Percentiles rank a stretch among this genome's conserved stretches.
Conservation (phyloP, 2,113 vertebrate genomes). For the Oncorhynchus keta region DNA sequence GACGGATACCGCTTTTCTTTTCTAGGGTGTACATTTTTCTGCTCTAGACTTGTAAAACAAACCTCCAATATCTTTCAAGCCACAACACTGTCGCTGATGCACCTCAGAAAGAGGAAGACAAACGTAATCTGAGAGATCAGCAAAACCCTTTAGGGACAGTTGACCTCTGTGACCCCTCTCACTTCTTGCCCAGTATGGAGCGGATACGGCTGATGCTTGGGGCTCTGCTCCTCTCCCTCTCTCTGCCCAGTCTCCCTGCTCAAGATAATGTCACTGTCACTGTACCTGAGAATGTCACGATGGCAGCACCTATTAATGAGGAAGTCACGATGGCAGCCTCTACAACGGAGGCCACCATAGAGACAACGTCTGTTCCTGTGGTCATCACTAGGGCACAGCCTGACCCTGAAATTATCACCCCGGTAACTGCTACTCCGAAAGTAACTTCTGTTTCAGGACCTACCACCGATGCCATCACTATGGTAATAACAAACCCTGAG, state of each 20-base stretch:
- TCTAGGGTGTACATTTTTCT: no score
- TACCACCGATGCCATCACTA: no score
- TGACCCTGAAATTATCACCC: neutral
- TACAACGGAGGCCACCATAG: neutral
- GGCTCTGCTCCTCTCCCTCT: slow-evolving; percentile 21
- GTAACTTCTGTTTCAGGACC: neutral
- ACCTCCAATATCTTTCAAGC: no score
- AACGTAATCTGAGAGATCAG: neutral
- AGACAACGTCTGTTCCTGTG: neutral
- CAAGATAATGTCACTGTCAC: neutral
- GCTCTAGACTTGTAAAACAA: no score
- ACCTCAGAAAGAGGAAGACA: neutral
- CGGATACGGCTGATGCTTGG: neutral
- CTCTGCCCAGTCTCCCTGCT: neutral
- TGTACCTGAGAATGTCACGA: neutral
- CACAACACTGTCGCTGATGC: neutral
- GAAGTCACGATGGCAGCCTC: neutral
- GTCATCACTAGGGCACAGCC: neutral
- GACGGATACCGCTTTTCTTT: neutral
- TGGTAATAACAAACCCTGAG: neutral
- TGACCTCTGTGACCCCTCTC: neutral
- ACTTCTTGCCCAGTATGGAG: neutral
- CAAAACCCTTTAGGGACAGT: neutral
- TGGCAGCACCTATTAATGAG: neutral
- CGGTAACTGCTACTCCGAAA: neutral